A percentile compares a stretch with the other conserved stretches of the same genome.
phyloP scores from a whole-genome alignment of 2,888 invertebrate species.

The Lapara coniferarum region DNA sequence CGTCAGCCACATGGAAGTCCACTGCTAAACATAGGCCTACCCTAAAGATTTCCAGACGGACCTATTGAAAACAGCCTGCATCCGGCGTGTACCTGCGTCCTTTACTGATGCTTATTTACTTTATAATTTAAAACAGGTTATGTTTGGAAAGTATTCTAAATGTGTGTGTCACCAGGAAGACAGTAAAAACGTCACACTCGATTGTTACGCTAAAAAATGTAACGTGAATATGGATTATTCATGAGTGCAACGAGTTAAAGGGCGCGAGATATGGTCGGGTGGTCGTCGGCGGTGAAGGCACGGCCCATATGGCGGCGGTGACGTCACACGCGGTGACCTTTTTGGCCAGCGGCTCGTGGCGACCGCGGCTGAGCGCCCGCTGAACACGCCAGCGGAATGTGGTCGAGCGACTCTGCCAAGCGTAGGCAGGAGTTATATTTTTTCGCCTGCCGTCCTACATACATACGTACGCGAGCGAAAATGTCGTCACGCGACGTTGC shows the following conservation, averaged over 20 bases:
- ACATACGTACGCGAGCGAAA: conserved; percentile 82
- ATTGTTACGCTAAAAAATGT: conserved; percentile 36
- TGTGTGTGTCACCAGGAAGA: neutral
- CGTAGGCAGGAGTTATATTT: conserved; percentile 81
- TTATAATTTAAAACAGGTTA: neutral
- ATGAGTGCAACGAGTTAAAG: conserved; percentile 55
- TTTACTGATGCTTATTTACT: neutral
- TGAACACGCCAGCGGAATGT: conserved; percentile 80
- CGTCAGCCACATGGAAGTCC: too few species aligned
- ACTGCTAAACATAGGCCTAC: too few species aligned
- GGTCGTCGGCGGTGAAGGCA: conserved; percentile 52
- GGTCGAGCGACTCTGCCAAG: conserved; percentile 80
- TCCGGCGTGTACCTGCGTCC: too few species aligned
- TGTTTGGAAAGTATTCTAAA: neutral
- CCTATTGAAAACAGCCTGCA: too few species aligned
- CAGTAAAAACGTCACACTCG: neutral
- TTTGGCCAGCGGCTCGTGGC: conserved; percentile 73
- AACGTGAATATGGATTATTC: conserved; percentile 55
- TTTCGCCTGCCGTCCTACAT: conserved; percentile 78
- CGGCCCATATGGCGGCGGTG: conserved; percentile 75
- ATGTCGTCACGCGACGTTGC: conserved; percentile 85
- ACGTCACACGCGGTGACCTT: conserved; percentile 80
- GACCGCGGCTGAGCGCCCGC: conserved; percentile 61
- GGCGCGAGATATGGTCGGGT: conserved; percentile 60
- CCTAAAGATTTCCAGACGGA: too few species aligned